Conservation (phyloP, 2,888 invertebrate genomes). For the Nudaria mundana region DNA sequence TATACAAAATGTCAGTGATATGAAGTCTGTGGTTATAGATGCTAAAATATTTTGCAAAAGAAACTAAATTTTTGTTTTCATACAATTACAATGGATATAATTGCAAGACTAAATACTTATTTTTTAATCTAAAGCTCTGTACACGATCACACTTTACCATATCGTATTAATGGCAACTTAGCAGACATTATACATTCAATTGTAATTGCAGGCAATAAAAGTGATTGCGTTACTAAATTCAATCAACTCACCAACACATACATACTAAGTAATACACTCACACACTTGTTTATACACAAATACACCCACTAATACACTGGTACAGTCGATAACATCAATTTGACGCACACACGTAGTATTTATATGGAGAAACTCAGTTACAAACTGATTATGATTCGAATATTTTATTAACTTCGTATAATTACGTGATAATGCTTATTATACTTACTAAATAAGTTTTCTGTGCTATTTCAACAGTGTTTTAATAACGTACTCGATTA, state of each 20-base stretch:
- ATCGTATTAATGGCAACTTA: constrained; percentile 22
- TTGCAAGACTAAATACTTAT: no score
- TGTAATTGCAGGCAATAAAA: constrained; percentile 49
- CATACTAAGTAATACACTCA: constrained; percentile 1
- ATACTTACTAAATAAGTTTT: constrained; percentile 10
- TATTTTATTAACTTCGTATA: constrained; percentile 10
- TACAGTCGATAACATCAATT: constrained; percentile 2
- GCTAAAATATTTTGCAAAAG: no score
- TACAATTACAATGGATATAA: no score
- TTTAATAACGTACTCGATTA: background rate
- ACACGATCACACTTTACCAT: constrained; percentile 27
- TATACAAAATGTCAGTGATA: no score
- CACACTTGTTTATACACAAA: constrained; percentile 8
- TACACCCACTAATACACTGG: background rate
- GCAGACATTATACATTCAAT: constrained; percentile 39
- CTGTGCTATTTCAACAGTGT: background rate
- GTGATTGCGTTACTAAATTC: constrained; percentile 41
- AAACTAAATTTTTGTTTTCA: no score
- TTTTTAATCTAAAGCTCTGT: no score
- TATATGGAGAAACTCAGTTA: constrained; percentile 23
- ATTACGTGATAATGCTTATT: constrained; percentile 13
- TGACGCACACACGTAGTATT: constrained; percentile 10
- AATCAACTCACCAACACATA: constrained; percentile 28
- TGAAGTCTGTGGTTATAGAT: no score
- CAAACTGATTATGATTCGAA: constrained; percentile 5